Evolutionary conservation across 2,797 vertebrate genomes (phyloP), one percentile per base, ranked within the genome.

Genomic region (Tenualosa ilisha): DNA sequence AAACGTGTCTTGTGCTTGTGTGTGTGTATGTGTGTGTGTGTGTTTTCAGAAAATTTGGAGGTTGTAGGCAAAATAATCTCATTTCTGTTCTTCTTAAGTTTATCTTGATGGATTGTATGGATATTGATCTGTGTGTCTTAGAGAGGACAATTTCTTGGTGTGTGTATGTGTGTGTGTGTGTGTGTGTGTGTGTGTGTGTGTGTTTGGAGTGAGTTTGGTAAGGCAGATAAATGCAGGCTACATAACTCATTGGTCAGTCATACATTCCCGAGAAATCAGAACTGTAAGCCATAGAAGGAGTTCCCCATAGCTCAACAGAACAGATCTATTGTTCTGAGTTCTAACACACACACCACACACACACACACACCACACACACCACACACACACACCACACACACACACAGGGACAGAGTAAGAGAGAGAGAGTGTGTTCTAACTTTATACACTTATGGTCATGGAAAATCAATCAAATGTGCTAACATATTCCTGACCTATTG

Each of bases 301-400:
- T 82, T 82, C 56, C 53, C 43, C 82, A n/a, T 79, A 79, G 40
- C 72, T 79, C 72, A 46, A 79, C 72, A 79, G 72, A 79, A 79
- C 72, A 43, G 72, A 79, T 43, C 53, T 31, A 37, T 59, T 59
- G 26, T 59, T 59, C 53, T 40, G 26, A 26, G 24, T 22, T n/a
- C 53, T 56, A 59, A 83, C 24, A 11, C 24, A 82, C 22, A 82
- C 26, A 82, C 75, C 81, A 86, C 83, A 82, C 59, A 85, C 85
- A 87, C 86, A 83, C 84, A 83, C 65, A 90, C 86, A 86, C n/a
- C 83, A 65, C 12, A 84, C 59, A 49, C 26, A 82, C 75, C 81
- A 86, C 83, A 82, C 59, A 85, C 85, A 87, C 86, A 83, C 84
- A 83, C 65, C n/a, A n/a, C n/a, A n/a, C n/a, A 90, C 86, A 86